Conservation (phyloP, 2,113 vertebrate species). For the Chionomys nivalis region DNA sequence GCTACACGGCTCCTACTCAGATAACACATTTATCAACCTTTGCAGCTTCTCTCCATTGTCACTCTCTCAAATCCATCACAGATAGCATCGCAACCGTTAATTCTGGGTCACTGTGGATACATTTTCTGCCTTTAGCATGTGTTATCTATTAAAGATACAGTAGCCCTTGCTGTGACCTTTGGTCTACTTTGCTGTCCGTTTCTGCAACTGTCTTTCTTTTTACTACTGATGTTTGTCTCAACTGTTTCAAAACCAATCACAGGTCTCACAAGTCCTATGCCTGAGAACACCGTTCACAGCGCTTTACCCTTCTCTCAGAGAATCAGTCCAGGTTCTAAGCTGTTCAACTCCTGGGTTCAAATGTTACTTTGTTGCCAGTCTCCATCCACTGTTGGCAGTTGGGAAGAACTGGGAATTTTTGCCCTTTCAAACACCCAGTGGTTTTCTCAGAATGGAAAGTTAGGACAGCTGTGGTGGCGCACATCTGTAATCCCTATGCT, state of each 20-base stretch:
- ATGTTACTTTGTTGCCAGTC: neutral
- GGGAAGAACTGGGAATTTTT: neutral
- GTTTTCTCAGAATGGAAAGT: neutral
- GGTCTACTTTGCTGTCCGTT: neutral
- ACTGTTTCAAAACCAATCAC: neutral
- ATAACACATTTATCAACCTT: neutral
- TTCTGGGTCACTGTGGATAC: neutral
- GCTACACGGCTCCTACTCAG: neutral
- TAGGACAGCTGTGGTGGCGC: neutral
- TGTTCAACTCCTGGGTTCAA: neutral
- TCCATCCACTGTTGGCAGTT: neutral
- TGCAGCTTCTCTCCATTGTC: neutral
- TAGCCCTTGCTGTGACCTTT: neutral
- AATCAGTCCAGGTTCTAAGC: neutral
- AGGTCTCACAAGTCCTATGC: neutral
- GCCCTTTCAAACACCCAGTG: neutral
- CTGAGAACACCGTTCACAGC: neutral
- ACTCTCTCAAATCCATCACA: neutral
- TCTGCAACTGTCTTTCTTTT: neutral
- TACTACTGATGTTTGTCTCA: neutral
- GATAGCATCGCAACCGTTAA: neutral
- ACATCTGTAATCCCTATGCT: neutral
- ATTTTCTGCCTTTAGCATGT: neutral
- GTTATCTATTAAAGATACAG: neutral
- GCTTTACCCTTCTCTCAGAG: neutral